These are phyloP conservation scores for Lasioglossum lativentre DNA, from an alignment of 2,888 invertebrate genomes.

Conservation along the genomic window DNA sequence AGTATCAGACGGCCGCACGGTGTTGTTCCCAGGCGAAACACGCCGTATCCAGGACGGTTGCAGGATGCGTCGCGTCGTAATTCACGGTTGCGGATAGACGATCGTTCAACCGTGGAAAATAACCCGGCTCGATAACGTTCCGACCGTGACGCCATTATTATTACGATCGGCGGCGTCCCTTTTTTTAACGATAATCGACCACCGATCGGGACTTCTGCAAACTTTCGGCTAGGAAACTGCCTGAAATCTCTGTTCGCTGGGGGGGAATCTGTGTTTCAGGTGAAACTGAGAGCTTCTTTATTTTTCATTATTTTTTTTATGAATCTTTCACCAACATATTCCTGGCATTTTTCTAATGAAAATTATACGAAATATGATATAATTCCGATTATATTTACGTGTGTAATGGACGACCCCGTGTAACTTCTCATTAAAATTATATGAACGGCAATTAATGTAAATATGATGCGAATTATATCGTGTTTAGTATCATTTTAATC, in stretches of 20 bases:
- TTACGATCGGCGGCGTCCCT: background rate
- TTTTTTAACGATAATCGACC: background rate
- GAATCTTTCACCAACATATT: too few species aligned
- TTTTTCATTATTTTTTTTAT: too few species aligned
- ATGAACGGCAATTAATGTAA: too few species aligned
- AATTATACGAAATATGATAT: too few species aligned
- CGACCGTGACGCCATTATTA: constrained; percentile 14
- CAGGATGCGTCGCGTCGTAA: constrained; percentile 53
- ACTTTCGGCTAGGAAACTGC: background rate
- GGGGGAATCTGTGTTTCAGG: background rate
- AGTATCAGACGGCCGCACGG: background rate
- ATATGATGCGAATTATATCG: too few species aligned
- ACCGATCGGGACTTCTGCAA: background rate
- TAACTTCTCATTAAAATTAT: too few species aligned
- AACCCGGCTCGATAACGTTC: constrained; percentile 29
- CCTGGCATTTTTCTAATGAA: too few species aligned
- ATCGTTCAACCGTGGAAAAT: constrained; percentile 41
- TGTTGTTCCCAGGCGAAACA: constrained; percentile 9
- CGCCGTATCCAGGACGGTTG: background rate
- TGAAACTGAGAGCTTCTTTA: background rate
- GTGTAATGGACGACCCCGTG: too few species aligned
- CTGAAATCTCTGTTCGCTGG: background rate
- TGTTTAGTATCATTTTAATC: too few species aligned
- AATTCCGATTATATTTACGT: too few species aligned
- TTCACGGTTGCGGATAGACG: constrained; percentile 37